phyloP scores from a whole-genome alignment of 2,797 vertebrate genomes.

The Liparis tanakae region DNA sequence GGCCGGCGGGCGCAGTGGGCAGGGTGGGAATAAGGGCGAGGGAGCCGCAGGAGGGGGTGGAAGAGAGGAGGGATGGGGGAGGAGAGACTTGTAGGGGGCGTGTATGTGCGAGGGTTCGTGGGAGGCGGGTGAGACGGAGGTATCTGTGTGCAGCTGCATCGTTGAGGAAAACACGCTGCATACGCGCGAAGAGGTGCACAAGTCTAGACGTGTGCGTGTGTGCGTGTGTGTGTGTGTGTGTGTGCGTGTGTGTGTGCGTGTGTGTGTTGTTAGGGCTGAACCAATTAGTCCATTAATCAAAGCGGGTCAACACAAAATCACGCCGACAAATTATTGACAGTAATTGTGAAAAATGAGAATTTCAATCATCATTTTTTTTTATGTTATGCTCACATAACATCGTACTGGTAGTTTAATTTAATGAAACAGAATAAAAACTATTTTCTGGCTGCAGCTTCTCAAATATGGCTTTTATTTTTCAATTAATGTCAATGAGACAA shows the following conservation, averaged over 20 bases:
- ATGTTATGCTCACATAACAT: background rate
- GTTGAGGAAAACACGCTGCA: conserved; percentile 4
- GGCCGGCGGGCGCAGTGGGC: conserved; percentile 31
- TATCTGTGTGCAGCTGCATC: conserved; percentile 27
- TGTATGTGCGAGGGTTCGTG: conserved; percentile 2
- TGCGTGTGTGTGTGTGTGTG: background rate
- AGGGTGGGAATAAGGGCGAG: conserved; percentile 28
- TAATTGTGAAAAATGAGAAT: background rate
- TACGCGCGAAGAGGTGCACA: conserved; percentile 19
- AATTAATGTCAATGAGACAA: background rate
- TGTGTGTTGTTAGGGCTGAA: background rate
- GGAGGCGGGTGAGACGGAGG: conserved; percentile 22
- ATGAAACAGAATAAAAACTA: background rate
- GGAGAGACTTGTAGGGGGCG: background rate
- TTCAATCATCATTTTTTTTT: background rate
- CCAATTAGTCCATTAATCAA: background rate
- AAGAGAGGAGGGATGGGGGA: background rate
- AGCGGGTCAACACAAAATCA: conserved; percentile 2
- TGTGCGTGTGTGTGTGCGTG: background rate
- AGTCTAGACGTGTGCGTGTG: background rate
- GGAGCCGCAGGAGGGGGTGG: background rate
- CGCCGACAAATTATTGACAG: background rate
- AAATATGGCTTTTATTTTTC: background rate
- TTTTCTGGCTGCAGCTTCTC: background rate
- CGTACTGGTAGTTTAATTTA: background rate